Base-by-base conservation (phyloP, 2,888 invertebrate species). In the Anthoptus insignis region DNA sequence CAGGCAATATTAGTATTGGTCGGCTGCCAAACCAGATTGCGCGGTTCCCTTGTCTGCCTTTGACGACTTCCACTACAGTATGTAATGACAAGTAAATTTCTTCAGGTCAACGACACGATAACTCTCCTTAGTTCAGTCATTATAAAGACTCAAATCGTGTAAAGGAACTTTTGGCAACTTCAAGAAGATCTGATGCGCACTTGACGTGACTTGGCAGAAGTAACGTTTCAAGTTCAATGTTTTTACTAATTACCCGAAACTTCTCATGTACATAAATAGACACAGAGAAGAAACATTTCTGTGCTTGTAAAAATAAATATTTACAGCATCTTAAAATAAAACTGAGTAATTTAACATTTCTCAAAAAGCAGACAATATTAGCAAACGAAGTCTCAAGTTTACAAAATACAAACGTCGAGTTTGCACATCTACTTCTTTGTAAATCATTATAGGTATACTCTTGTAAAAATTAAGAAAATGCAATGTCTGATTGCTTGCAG, bases 151-250 rank as follows among this genome's bases (percentile, higher is more conserved):
- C 21, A 34, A 59, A 59, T 69, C 47, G 60, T 50, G 37, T 66
- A 59, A 39, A 24, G 7, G 2, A 59, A 50, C 34, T 56, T 65
- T 71, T 72, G 72, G 71, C 71, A 50, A 42, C 57, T 42, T 39
- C 9, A 65, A 54, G 34, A 59, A 65, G 74, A 77, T 74, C 77
- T 79, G 77, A 76, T 71, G 54, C 52, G 64, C 66, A 34, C 45
- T 42, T 34, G 19, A 16, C 22, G 56, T 59, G 54, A 58, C 64
- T 83, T 83, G 82, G 81, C 83, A 82, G 75, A 72, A 65, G 59
- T 71, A 80, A 49, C 50, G 24, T 65, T 45, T 45, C 88, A 86
- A 87, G 87, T 87, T 86, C 86, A 88, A 87, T 84, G 84, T 82
- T 86, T 80, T 74, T 63, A 77, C 78, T 86, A 86, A 86, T 89